Conservation (phyloP, 2,797 vertebrate genomes). For the Sebastes hopkinsi region DNA sequence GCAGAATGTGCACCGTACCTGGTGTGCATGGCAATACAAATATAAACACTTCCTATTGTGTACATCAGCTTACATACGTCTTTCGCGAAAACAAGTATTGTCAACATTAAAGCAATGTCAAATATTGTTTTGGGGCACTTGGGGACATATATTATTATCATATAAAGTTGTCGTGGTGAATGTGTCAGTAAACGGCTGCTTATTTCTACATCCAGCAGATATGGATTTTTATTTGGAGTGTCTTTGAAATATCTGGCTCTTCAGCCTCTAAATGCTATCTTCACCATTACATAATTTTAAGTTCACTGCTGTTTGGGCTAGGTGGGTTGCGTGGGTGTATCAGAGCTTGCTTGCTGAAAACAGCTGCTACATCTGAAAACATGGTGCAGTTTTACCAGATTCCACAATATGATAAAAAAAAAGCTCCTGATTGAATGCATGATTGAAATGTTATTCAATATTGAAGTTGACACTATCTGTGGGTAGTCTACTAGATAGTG, state of each 20-base stretch:
- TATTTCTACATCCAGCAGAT: neutral
- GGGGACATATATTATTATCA: neutral
- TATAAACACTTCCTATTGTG: neutral
- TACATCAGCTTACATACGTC: neutral
- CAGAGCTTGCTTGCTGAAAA: neutral
- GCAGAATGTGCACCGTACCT: neutral
- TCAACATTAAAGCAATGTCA: neutral
- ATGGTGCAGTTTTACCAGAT: neutral
- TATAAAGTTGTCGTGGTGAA: neutral
- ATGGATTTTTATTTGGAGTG: neutral
- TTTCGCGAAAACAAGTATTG: neutral
- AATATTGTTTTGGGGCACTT: neutral
- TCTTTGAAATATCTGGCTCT: neutral
- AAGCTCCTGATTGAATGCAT: neutral
- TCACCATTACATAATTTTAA: neutral
- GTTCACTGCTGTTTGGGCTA: neutral
- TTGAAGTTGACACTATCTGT: neutral
- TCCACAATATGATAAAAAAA: neutral
- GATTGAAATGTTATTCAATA: neutral
- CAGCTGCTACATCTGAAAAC: constrained; percentile 7
- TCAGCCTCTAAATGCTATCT: neutral
- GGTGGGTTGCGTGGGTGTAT: neutral
- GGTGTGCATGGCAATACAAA: neutral
- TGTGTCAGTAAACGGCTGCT: neutral
- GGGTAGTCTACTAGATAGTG: neutral